A percentile compares a stretch with the other conserved stretches of the same genome.
Evolutionary conservation across 2,113 vertebrate genomes (phyloP).

Genomic region (Nycticorax nycticorax): DNA sequence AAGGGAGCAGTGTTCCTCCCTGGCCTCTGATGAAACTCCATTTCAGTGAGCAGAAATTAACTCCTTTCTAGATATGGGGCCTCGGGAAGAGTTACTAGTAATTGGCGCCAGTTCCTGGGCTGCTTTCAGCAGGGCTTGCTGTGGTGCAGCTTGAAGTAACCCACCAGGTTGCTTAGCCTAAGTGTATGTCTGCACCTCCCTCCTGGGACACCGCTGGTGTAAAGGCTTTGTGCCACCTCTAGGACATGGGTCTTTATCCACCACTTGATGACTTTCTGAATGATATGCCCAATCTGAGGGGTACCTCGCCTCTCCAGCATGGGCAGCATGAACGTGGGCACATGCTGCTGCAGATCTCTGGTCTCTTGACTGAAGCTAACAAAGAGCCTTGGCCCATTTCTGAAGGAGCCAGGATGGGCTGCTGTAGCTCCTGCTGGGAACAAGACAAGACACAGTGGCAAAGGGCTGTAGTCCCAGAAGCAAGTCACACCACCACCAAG

Average conservation of each 20-base stretch:
- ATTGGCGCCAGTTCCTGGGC: neutral
- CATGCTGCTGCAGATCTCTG: neutral
- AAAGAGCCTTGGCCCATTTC: neutral
- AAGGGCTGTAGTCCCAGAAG: neutral
- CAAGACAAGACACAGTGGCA: neutral
- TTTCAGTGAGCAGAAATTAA: neutral
- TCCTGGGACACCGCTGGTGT: neutral
- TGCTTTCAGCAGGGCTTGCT: neutral
- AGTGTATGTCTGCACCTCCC: neutral
- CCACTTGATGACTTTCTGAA: neutral
- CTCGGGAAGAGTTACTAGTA: neutral
- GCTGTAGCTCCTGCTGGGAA: neutral
- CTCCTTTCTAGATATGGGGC: neutral
- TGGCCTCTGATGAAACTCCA: neutral
- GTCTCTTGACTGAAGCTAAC: neutral
- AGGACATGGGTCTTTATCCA: neutral
- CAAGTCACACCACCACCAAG: neutral
- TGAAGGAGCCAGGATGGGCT: neutral
- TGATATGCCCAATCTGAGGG: neutral
- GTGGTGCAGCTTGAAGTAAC: neutral
- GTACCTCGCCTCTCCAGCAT: neutral
- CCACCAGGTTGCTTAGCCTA: neutral
- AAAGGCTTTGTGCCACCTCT: neutral
- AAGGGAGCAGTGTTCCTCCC: neutral
- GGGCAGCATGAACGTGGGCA: neutral